Conservation (phyloP, 2,797 vertebrate species). For the Myripristis murdjan region DNA sequence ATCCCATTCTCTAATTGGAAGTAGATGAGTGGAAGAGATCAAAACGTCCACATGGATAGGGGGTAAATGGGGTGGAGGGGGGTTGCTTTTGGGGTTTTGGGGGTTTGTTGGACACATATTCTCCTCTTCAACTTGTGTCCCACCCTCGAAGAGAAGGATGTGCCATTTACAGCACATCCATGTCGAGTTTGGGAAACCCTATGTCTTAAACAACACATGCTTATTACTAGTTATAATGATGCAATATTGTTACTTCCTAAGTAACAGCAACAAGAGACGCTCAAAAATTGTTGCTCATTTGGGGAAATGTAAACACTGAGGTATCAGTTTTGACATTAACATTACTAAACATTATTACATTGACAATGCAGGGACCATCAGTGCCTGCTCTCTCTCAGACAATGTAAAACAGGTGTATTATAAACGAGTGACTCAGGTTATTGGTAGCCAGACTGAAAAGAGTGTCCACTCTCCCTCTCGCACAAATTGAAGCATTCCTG, state of each 20-base stretch:
- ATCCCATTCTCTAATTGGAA: conserved; percentile 63
- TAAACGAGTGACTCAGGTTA: conserved; percentile 26
- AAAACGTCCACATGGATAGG: conserved; percentile 45
- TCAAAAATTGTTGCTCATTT: too few species aligned
- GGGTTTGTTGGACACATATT: conserved; percentile 3
- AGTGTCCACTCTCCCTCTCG: background rate
- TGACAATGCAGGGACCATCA: background rate
- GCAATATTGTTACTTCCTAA: too few species aligned
- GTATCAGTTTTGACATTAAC: too few species aligned
- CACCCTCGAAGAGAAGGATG: background rate
- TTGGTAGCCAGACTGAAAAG: background rate
- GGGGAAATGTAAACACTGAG: too few species aligned
- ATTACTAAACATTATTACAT: conserved; percentile 51
- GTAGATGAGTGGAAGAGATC: conserved; percentile 56
- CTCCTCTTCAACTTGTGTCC: background rate
- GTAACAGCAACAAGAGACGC: too few species aligned
- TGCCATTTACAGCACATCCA: background rate
- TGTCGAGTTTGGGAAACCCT: background rate
- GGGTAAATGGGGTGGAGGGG: background rate
- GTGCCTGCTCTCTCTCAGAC: background rate
- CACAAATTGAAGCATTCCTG: conserved; percentile 11
- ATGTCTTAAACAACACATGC: too few species aligned
- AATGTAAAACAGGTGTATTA: conserved; percentile 15
- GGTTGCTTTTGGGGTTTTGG: too few species aligned
- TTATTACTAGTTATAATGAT: too few species aligned